A percentile compares a stretch with the other conserved stretches of the same genome.
These are phyloP conservation scores for Fissipunctia ypsillon DNA, from an alignment of 2,888 invertebrate genomes.

Conservation along the genomic window DNA sequence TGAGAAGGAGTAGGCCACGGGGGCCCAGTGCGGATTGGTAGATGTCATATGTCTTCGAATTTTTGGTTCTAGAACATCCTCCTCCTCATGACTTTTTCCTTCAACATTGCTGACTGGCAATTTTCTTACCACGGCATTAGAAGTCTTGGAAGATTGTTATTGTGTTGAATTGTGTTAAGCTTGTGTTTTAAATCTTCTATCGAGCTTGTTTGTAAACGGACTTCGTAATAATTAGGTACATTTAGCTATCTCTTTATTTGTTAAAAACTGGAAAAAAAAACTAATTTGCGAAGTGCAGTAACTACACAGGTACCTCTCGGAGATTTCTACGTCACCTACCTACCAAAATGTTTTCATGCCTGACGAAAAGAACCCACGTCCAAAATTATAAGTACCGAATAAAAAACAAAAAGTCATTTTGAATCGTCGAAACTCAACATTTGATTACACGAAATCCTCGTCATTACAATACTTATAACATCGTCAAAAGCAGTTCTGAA, in stretches of 20 bases:
- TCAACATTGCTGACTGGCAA: too few relatives aligned
- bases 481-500: conserved; percentile 43
- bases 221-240: background rate
- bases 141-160: background rate
- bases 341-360: background rate
- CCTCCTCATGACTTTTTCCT: background rate
- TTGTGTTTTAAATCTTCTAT: background rate
- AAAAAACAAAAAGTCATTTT: conserved; percentile 43
- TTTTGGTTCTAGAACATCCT: background rate
- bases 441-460: conserved; percentile 49
- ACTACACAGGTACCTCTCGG: background rate
- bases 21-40: background rate
- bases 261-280: background rate
- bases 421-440: conserved; percentile 52
- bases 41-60: background rate
- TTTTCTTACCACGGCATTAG: background rate
- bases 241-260: too few relatives aligned
- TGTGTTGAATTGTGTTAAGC: background rate
- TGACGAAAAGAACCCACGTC: background rate
- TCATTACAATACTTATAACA: conserved; percentile 48
- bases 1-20: background rate
- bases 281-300: too few relatives aligned
- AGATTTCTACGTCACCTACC: background rate
- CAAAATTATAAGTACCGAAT: conserved; percentile 26
- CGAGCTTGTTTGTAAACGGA: background rate